Percentiles rank a stretch among this genome's conserved stretches.
Evolutionary conservation across 2,113 vertebrate species (phyloP).

Genomic region (Orycteropus afer): DNA sequence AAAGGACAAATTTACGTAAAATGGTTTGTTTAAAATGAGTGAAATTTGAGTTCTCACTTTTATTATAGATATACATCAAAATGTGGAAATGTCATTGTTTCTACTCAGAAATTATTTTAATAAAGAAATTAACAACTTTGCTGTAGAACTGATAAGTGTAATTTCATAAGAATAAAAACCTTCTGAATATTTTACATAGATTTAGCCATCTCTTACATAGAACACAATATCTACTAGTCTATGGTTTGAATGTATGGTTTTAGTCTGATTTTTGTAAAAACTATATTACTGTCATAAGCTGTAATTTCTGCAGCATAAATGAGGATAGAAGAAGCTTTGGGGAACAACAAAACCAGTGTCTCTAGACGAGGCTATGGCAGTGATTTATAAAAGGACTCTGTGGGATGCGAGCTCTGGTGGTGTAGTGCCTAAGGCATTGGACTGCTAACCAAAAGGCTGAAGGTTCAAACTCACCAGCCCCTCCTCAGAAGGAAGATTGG

Average conservation of each 20-base stretch:
- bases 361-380: background rate
- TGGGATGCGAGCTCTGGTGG: too few species aligned
- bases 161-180: background rate
- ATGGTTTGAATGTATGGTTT: background rate
- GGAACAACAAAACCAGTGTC: background rate
- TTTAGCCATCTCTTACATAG: background rate
- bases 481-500: too few species aligned
- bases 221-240: background rate
- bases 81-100: background rate
- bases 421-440: too few species aligned
- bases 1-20: background rate
- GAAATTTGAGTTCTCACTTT: constrained; percentile 24
- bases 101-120: background rate
- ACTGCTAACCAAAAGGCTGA: too few species aligned
- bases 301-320: background rate
- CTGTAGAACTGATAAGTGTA: background rate
- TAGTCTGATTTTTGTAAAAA: constrained; percentile 16
- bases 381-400: background rate
- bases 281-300: background rate
- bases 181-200: background rate
- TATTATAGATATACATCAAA: background rate
- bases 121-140: background rate
- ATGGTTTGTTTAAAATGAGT: constrained; percentile 11
- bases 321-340: background rate
- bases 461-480: too few species aligned